Percentiles rank a stretch among this genome's conserved stretches.
phyloP scores from a whole-genome alignment of 2,113 vertebrate genomes.

The Romanogobio albipinnatus region DNA sequence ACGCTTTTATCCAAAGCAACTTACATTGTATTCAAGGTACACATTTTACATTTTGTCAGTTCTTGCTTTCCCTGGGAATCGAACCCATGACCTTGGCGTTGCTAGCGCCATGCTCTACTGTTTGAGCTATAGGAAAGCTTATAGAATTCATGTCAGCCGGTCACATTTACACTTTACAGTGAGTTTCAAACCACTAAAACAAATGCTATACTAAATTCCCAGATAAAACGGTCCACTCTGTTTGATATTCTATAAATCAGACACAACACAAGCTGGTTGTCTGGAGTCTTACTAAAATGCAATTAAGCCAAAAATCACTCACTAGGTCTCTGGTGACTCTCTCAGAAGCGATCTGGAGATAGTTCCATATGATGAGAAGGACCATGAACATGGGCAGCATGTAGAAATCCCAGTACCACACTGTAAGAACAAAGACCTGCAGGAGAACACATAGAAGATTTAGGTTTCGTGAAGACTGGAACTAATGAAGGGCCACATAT shows the following conservation, averaged over 20 bases:
- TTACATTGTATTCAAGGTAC: too few species aligned
- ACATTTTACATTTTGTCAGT: too few species aligned
- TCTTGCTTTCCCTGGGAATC: too few species aligned
- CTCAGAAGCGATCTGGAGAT: constrained; percentile 78
- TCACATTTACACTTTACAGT: constrained; percentile 3
- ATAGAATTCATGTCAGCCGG: not conserved
- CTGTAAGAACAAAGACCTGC: constrained; percentile 87
- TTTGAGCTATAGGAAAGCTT: too few species aligned
- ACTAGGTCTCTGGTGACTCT: constrained; percentile 83
- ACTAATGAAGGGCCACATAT: not conserved
- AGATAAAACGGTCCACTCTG: not conserved
- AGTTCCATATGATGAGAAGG: constrained; percentile 88
- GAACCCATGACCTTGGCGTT: too few species aligned
- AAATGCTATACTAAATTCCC: not conserved
- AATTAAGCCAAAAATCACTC: constrained; percentile 60
- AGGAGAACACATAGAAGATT: constrained; percentile 47
- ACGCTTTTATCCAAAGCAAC: too few species aligned
- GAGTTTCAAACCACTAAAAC: not conserved
- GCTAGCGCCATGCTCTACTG: too few species aligned
- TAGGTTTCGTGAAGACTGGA: constrained; percentile 24
- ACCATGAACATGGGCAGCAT: constrained; percentile 90
- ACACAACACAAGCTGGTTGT: not conserved
- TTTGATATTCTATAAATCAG: not conserved
- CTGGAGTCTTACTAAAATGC: not conserved
- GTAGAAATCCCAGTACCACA: constrained; percentile 94